Base-by-base conservation (phyloP, 2,888 invertebrate species). In the Amiota communis region DNA sequence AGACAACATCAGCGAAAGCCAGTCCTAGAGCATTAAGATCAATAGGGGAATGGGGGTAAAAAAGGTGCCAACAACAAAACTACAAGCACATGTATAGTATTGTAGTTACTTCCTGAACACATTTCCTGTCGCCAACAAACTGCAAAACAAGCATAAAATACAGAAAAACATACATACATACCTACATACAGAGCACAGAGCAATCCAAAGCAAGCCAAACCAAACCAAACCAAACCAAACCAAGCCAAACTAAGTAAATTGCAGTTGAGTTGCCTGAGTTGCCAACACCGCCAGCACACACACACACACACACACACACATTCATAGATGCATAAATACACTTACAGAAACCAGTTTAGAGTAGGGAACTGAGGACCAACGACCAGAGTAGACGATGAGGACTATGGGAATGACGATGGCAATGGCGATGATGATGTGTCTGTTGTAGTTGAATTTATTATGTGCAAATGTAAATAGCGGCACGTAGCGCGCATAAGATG, bases 381-480 rank as follows among this genome's bases (percentile, higher is more conserved):
- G 13, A 53, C 12, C 3, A 53, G 63, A 11, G 4, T 6, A 6
- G 36, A 36, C 36, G 36, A 36, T 36, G 36, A 2, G 36, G 36
- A 36, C 36, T 2, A 36, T 6, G 10, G 1, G 10, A 46, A 17
- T 11, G 20, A 20, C 10, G 8, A 20, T 20, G 17, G 17, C 74
- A 65, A 72, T 69, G 68, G 68, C 15, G 47, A 53, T 53, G 53
- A 8, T 53, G n/a, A 12, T 15, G 61, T 20, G 8, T 57, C 57
- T 13, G 56, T 63, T 63, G 68, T 36, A 73, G 51, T 68, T 74
- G 82, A 85, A 86, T 86, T 86, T 86, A 86, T 87, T 82, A 87
- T 83, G 87, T 86, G 86, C 80, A 85, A 86, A 87, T 87, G 87
- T 87, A 86, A 86, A 86, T 87, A 86, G 86, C 81, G 77, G 83